Conservation (phyloP, 2,888 invertebrate species). For the Ariolimax columbianus region DNA sequence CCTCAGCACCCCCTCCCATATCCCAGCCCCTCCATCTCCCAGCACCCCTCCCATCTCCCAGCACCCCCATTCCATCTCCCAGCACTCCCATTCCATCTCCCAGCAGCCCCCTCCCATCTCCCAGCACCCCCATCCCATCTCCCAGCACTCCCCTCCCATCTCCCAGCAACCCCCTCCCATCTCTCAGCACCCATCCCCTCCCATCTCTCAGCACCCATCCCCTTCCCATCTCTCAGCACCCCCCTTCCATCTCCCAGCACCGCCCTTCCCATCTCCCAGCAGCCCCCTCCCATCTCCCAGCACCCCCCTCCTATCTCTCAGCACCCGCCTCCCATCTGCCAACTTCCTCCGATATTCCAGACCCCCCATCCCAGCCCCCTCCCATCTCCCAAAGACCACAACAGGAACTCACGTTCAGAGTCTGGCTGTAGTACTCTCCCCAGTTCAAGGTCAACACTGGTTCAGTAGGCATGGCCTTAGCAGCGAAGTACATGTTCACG, state of each 20-base stretch:
- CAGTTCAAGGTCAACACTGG: conserved; percentile 61
- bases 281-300: neutral
- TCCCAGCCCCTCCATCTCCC: neutral
- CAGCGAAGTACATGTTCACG: conserved; percentile 49
- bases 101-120: neutral
- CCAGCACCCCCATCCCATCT: neutral
- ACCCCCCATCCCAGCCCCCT: neutral
- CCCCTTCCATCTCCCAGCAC: neutral
- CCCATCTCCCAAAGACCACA: neutral
- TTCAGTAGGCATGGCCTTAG: conserved; percentile 58
- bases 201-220: neutral
- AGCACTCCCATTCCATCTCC: neutral
- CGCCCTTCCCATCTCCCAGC: neutral
- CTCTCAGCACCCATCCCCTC: neutral
- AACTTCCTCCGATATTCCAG: neutral
- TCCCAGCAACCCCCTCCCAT: neutral
- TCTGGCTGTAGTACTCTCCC: conserved; percentile 58
- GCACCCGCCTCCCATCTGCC: neutral
- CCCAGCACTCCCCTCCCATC: neutral
- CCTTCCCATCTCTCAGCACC: neutral
- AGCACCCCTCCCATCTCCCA: neutral
- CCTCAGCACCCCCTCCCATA: neutral
- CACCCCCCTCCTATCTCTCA: neutral
- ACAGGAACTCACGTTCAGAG: neutral
- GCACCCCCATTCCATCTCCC: neutral